A percentile compares a stretch with the other conserved stretches of the same genome.
Evolutionary conservation across 2,888 invertebrate species (phyloP).

Genomic region (Nomada lathburiana): DNA sequence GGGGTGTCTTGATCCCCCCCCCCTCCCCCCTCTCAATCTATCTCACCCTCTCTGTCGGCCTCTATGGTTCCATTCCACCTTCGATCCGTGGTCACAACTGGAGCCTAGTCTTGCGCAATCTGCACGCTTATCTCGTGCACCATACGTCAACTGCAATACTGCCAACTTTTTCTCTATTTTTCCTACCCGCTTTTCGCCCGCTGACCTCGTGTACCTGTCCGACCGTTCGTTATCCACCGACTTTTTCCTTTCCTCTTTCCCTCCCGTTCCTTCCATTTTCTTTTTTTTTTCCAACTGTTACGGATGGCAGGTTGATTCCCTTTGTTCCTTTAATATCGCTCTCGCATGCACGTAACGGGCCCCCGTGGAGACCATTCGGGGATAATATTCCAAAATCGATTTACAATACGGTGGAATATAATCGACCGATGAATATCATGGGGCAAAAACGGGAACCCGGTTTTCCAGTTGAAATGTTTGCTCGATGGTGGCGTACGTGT

Average conservation of each 20-base stretch:
- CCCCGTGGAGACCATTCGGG: neutral
- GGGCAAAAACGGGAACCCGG: too few relatives aligned
- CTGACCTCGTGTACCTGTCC: slow-evolving; percentile 57
- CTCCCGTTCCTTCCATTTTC: neutral
- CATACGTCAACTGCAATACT: slow-evolving; percentile 65
- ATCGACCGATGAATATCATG: too few relatives aligned
- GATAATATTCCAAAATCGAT: slow-evolving; percentile 16
- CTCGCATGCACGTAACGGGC: neutral
- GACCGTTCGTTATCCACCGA: slow-evolving; percentile 58
- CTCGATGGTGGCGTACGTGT: neutral
- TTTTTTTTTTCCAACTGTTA: neutral
- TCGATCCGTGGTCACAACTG: slow-evolving; percentile 61
- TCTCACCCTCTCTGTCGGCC: neutral
- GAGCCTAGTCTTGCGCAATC: slow-evolving; percentile 62
- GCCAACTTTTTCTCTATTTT: slow-evolving; percentile 54
- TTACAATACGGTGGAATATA: too few relatives aligned
- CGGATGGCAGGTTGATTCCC: neutral
- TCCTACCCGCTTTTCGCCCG: slow-evolving; percentile 55
- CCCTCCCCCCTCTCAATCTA: slow-evolving; percentile 8
- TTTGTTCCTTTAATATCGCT: slow-evolving; percentile 20
- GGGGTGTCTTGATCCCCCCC: slow-evolving; percentile 54
- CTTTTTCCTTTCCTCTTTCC: slow-evolving; percentile 20
- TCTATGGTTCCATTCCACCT: slow-evolving; percentile 25
- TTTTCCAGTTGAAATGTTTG: too few relatives aligned
- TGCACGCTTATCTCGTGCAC: slow-evolving; percentile 66